Base-by-base conservation (phyloP, 2,797 vertebrate species). In the Acipenser oxyrinchus region DNA sequence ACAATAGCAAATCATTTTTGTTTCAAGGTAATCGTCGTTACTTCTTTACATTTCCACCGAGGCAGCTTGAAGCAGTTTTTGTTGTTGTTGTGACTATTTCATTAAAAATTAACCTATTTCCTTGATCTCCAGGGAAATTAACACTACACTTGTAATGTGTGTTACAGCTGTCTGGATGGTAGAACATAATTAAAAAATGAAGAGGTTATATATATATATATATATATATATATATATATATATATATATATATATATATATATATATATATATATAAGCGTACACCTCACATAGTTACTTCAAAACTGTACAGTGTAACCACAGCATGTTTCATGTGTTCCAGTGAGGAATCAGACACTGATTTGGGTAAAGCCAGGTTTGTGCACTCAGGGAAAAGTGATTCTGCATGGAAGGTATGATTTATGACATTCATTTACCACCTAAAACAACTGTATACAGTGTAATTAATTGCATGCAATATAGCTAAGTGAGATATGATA, bases 1-100 rank as follows among this genome's bases (percentile, higher is more conserved):
- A 97, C 80, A 82, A 82, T 85, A 97, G 91, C 88, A 97, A 92
- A 91, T 94, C 95, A 1, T 96, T 96, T 82, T 75, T 96, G 37
- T 97, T 97, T 70, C 91, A 93, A 94, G 95, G 96, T 98, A 92
- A 89, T 72, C 23, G 23, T 4, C 23, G 0, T 37, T 37, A 37
- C 23, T 37, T 37, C 23, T 37, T 37, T 37, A 37, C 23, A 37
- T 37, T 37, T 37, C 2, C 23, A 37, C 23, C 4, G 23, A 37
- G 23, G 23, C 23, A 37, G 67, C 65, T 13, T 18, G 64, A 65
- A 50, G 62, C 9, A 48, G 49, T 51, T 62, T 49, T 63, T 66
- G 64, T 7, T 50, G 63, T 58, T 55, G 64, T 65, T 51, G 49
- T 48, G 6, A 10, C 9, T 10, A 6, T 55, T 55, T 55, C 4